Base-by-base conservation (phyloP, 2,113 vertebrate species). In the Aphyosemion australe region DNA sequence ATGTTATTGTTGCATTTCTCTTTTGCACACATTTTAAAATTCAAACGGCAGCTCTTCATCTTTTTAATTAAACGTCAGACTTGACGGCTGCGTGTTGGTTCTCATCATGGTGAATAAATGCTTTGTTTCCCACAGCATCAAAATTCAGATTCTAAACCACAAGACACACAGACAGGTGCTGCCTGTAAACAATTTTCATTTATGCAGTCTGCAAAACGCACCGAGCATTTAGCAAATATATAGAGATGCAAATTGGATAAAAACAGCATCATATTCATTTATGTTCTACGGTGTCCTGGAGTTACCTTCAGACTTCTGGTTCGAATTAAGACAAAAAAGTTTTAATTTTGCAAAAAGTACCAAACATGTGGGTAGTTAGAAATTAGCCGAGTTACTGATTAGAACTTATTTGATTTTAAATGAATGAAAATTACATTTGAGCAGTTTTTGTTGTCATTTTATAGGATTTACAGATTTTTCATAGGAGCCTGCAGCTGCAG, bases 31-130 rank as follows among this genome's bases (percentile, higher is more conserved):
- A 7, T 50, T 43, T 64, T 65, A 47, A 21, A 57, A 47, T 77
- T 65, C 59, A 57, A 51, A 71, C 54, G 69, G 19, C 51, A 37
- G 47, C 69, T 64, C 54, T 55, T 56, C 49, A 52, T 77, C 78
- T 68, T 52, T 55, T 61, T 86, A 80, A 83, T 85, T 84, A 80
- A 76, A 81, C 70, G 50, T 67, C 78, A 79, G 73, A 61, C 74
- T 87, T 82, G 74, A 87, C 80, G 76, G 80, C 85, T 85, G 75
- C 75, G 61, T 82, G 81, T 78, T 75, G 84, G 83, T 84, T 84
- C 75, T 66, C 85, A 81, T 87, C 69, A 77, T 15, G 48, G 48
- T 68, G 57, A 82, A 73, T 78, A 69, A 80, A 80, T 64, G 65
- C 65, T 74, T 72, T 69, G 46, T 84, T 72, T 83, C 37, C 20